phyloP scores from a whole-genome alignment of 2,113 vertebrate genomes.

The Hystrix cristata region DNA sequence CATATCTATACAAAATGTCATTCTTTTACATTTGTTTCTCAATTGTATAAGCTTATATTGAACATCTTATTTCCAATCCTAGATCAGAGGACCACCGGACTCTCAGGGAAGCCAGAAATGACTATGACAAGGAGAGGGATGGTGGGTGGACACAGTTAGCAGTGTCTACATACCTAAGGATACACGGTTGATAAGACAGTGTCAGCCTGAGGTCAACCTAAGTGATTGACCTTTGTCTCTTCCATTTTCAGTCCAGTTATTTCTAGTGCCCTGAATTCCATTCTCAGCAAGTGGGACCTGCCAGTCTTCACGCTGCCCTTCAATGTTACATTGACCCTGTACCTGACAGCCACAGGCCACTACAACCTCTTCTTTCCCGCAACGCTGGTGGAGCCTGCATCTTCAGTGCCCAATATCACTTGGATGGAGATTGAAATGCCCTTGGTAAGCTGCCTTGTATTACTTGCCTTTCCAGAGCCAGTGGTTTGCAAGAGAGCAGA shows the following conservation, averaged over 20 bases:
- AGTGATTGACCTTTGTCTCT: neutral
- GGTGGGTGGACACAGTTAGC: too few species aligned
- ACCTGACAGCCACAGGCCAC: constrained; percentile 94
- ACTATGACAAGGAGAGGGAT: neutral
- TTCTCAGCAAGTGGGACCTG: constrained; percentile 94
- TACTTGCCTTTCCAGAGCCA: too few species aligned
- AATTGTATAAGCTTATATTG: neutral
- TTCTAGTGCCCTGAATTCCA: constrained; percentile 92
- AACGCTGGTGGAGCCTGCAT: constrained; percentile 89
- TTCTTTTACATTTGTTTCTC: constrained; percentile 22
- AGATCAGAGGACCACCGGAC: neutral
- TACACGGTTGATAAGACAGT: neutral
- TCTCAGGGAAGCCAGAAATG: neutral
- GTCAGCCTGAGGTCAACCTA: neutral
- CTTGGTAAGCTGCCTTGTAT: constrained; percentile 86
- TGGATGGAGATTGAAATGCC: constrained; percentile 91
- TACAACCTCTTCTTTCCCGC: constrained; percentile 94
- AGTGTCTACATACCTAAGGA: neutral
- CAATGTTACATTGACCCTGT: constrained; percentile 93
- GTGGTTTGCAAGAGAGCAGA: too few species aligned
- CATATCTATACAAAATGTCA: constrained; percentile 45
- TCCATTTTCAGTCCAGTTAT: constrained; percentile 90
- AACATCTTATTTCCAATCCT: neutral
- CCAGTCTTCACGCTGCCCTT: constrained; percentile 95
- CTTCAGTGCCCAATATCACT: constrained; percentile 91